phyloP scores from a whole-genome alignment of 2,888 invertebrate species.

The Oscheius myriophilus region DNA sequence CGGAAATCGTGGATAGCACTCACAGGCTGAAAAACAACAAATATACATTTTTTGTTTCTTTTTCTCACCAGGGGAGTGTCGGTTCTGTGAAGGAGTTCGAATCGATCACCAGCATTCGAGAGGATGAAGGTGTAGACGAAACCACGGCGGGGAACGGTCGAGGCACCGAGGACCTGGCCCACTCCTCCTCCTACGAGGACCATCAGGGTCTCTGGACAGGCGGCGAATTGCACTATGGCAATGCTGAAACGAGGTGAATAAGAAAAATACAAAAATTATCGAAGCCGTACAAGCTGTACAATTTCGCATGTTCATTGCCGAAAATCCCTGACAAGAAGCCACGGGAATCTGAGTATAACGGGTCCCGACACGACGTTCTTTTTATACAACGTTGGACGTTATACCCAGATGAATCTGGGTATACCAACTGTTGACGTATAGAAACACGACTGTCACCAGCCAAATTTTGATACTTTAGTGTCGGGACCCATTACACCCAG shows the following conservation, averaged over 20 bases:
- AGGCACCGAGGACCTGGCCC: slow-evolving; percentile 87
- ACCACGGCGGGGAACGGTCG: slow-evolving; percentile 51
- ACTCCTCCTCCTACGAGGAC: slow-evolving; percentile 89
- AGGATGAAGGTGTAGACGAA: slow-evolving; percentile 70
- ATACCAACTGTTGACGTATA: no score
- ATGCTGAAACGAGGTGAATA: slow-evolving; percentile 64
- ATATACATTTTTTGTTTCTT: not conserved
- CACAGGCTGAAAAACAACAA: slow-evolving; percentile 57
- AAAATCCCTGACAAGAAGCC: no score
- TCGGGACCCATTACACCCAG: no score
- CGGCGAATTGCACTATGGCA: slow-evolving; percentile 83
- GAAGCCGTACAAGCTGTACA: no score
- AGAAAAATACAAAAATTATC: no score
- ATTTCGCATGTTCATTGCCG: no score
- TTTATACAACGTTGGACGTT: no score
- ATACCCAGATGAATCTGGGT: no score
- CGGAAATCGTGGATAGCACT: slow-evolving; percentile 89
- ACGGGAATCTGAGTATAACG: no score
- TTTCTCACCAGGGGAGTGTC: slow-evolving; percentile 69
- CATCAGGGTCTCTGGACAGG: slow-evolving; percentile 77
- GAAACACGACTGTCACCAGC: no score
- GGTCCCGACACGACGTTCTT: no score
- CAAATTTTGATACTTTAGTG: no score
- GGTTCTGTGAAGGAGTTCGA: slow-evolving; percentile 93
- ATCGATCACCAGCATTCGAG: slow-evolving; percentile 79